Percentiles rank a stretch among this genome's conserved stretches.
phyloP scores from a whole-genome alignment of 1,140 invertebrate species.

The Sitophilus oryzae region DNA sequence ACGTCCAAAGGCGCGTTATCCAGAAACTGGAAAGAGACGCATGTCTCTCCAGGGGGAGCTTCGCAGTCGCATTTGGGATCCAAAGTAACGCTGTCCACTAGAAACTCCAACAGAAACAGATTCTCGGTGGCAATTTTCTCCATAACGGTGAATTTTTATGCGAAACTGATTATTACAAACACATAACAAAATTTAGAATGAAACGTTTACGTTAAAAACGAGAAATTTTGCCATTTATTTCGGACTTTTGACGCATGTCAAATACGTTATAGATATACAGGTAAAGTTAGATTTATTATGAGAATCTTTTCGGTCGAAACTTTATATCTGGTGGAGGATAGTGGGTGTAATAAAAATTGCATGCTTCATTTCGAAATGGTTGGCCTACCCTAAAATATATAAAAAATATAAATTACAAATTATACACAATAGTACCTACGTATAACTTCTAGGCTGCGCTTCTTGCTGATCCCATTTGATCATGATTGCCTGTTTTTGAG shows the following conservation, averaged over 20 bases:
- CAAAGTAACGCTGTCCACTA: slow-evolving; percentile 50
- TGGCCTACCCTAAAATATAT: slow-evolving; percentile 47
- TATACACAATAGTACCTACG: too few relatives aligned
- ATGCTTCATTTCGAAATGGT: slow-evolving; percentile 48
- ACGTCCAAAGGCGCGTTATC: slow-evolving; percentile 49
- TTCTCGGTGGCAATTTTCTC: slow-evolving; percentile 49
- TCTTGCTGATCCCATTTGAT: too few relatives aligned
- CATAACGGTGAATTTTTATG: slow-evolving; percentile 35
- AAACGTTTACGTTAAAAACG: neutral
- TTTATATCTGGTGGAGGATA: slow-evolving; percentile 43
- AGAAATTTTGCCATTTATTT: slow-evolving; percentile 31
- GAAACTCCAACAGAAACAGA: slow-evolving; percentile 52
- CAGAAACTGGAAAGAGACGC: slow-evolving; percentile 49
- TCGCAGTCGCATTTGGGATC: slow-evolving; percentile 32
- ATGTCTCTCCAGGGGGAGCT: slow-evolving; percentile 38
- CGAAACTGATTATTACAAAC: slow-evolving; percentile 11
- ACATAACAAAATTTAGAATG: slow-evolving; percentile 4
- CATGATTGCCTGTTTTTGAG: too few relatives aligned
- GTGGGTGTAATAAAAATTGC: slow-evolving; percentile 49
- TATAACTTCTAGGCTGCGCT: too few relatives aligned
- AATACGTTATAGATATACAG: too few relatives aligned
- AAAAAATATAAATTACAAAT: too few relatives aligned
- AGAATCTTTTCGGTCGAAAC: slow-evolving; percentile 28
- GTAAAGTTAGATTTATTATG: slow-evolving; percentile 3
- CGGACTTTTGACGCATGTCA: too few relatives aligned